A percentile compares a stretch with the other conserved stretches of the same genome.
phyloP scores from a whole-genome alignment of 2,113 vertebrate species.

The Paralichthys olivaceus region DNA sequence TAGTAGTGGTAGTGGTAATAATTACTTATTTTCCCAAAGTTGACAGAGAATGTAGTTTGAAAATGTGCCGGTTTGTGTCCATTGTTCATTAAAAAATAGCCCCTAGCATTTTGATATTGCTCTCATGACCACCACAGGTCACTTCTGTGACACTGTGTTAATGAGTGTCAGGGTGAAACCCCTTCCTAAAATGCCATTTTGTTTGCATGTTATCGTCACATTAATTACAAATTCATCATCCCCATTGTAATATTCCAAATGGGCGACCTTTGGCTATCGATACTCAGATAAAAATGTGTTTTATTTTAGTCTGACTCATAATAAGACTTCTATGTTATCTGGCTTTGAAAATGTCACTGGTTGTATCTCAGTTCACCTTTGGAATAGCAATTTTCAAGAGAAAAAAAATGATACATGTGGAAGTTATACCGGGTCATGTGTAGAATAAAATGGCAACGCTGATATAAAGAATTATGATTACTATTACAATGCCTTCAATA shows the following conservation, averaged over 20 bases:
- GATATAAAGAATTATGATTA: slow-evolving; percentile 3
- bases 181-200: slow-evolving; percentile 78
- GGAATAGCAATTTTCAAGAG: slow-evolving; percentile 31
- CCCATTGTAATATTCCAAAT: slow-evolving; percentile 75
- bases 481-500: background rate
- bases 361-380: slow-evolving; percentile 58
- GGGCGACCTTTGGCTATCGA: slow-evolving; percentile 75
- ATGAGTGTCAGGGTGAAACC: slow-evolving; percentile 53
- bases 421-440: slow-evolving; percentile 8
- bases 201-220: slow-evolving; percentile 67
- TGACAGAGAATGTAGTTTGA: background rate
- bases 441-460: slow-evolving; percentile 21
- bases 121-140: slow-evolving; percentile 43
- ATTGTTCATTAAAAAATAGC: background rate
- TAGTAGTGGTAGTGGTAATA: no score
- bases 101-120: slow-evolving; percentile 37
- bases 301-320: slow-evolving; percentile 68
- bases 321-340: slow-evolving; percentile 76
- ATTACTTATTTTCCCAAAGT: no score
- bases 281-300: slow-evolving; percentile 69
- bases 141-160: slow-evolving; percentile 31
- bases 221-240: slow-evolving; percentile 79
- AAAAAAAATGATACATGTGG: slow-evolving; percentile 27
- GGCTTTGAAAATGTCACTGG: slow-evolving; percentile 81
- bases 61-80: background rate